Evolutionary conservation across 2,888 invertebrate genomes (phyloP).

Genomic region (Pseudococcus longispinus): DNA sequence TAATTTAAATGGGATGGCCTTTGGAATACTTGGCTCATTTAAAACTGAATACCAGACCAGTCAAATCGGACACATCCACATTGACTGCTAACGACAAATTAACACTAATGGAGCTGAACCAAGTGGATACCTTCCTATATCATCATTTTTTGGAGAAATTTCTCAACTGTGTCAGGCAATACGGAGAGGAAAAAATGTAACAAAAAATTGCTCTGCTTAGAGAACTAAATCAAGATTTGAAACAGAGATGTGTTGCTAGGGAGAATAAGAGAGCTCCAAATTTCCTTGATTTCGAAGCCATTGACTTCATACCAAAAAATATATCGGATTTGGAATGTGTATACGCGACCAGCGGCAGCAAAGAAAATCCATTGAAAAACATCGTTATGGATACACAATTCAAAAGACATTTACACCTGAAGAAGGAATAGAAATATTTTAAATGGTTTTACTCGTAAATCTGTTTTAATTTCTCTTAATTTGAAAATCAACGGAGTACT

Average conservation of each 20-base stretch:
- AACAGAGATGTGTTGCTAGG: neutral
- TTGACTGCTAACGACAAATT: neutral
- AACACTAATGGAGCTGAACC: neutral
- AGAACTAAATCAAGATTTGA: neutral
- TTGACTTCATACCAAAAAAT: neutral
- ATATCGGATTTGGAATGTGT: conserved; percentile 17
- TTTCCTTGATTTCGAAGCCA: neutral
- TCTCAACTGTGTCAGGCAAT: neutral
- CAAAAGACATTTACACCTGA: no score
- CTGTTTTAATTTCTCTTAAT: no score
- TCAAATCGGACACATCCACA: no score
- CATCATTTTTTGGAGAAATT: conserved; percentile 33
- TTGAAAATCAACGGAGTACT: no score
- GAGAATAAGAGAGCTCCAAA: neutral
- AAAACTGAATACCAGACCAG: neutral
- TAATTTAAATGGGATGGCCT: conserved; percentile 60
- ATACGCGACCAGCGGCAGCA: no score
- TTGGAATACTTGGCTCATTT: conserved; percentile 58
- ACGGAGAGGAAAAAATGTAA: neutral
- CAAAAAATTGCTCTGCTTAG: neutral
- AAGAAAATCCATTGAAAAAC: no score
- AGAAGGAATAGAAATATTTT: no score
- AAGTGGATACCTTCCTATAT: neutral
- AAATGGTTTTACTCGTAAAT: no score
- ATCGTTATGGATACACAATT: no score